These are phyloP conservation scores for Ellobium chinense DNA, from an alignment of 2,888 invertebrate species.

Conservation along the genomic window DNA sequence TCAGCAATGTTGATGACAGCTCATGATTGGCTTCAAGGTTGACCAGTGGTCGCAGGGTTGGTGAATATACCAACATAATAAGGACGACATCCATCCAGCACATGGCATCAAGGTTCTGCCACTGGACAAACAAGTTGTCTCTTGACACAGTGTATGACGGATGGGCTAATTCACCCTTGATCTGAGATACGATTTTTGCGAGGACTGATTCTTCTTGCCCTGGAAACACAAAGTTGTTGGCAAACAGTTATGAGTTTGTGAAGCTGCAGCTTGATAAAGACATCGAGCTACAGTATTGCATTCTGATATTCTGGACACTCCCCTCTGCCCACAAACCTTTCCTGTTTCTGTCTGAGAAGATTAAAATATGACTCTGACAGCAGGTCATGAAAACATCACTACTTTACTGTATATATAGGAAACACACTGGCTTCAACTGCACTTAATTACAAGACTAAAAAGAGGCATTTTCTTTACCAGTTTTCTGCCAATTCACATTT, in stretches of 20 bases:
- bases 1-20: constrained; percentile 57
- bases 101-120: constrained; percentile 75
- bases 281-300: no score
- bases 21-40: constrained; percentile 45
- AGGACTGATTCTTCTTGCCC: constrained; percentile 26
- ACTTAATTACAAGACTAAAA: no score
- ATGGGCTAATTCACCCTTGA: constrained; percentile 7
- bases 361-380: no score
- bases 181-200: constrained; percentile 16
- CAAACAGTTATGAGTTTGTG: background rate
- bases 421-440: no score
- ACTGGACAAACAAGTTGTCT: constrained; percentile 66
- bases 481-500: no score
- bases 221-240: background rate
- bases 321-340: no score
- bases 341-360: no score
- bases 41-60: constrained; percentile 54
- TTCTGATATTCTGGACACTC: no score
- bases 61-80: constrained; percentile 69
- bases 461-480: no score
- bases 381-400: no score
- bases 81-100: constrained; percentile 77
- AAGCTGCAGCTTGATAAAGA: background rate
- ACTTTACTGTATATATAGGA: no score
- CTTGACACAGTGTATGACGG: constrained; percentile 22